Evolutionary conservation across 2,113 vertebrate species (phyloP).

Genomic region (Nycticryphes semicollaris): DNA sequence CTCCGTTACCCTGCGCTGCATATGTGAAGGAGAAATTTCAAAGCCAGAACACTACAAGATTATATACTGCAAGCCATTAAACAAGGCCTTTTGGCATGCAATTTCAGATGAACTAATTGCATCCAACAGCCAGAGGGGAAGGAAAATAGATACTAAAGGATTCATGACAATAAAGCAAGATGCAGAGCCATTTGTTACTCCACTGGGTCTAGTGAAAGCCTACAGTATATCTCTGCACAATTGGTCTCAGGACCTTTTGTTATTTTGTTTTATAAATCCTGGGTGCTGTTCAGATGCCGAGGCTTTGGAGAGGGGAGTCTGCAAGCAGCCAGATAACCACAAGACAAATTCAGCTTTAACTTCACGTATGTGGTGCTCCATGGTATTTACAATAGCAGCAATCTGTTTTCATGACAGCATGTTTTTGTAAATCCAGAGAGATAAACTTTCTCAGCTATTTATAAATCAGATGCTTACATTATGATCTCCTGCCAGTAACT

Average conservation of each 20-base stretch:
- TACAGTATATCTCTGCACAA: neutral
- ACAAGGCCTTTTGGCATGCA: neutral
- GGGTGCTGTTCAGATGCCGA: slow-evolving; percentile 10
- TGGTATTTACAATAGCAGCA: slow-evolving; percentile 51
- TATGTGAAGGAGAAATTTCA: neutral
- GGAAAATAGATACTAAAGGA: neutral
- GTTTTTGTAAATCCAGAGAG: slow-evolving; percentile 53
- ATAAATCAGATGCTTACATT: slow-evolving; percentile 64
- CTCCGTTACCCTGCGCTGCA: neutral
- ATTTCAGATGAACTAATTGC: slow-evolving; percentile 3
- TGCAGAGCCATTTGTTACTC: neutral
- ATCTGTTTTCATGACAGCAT: slow-evolving; percentile 55
- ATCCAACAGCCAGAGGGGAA: neutral
- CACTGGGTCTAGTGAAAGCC: neutral
- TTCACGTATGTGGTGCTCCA: neutral
- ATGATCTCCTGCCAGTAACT: slow-evolving; percentile 45
- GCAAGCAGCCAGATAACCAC: slow-evolving; percentile 23
- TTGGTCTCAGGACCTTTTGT: slow-evolving; percentile 33
- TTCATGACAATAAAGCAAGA: neutral
- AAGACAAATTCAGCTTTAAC: neutral
- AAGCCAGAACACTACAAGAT: neutral
- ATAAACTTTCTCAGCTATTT: slow-evolving; percentile 67
- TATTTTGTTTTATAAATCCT: slow-evolving; percentile 49
- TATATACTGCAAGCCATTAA: neutral
- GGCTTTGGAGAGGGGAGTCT: neutral